A percentile compares a stretch with the other conserved stretches of the same genome.
Conservation (phyloP, 1,140 invertebrate genomes). For the Dendroctonus valens region DNA sequence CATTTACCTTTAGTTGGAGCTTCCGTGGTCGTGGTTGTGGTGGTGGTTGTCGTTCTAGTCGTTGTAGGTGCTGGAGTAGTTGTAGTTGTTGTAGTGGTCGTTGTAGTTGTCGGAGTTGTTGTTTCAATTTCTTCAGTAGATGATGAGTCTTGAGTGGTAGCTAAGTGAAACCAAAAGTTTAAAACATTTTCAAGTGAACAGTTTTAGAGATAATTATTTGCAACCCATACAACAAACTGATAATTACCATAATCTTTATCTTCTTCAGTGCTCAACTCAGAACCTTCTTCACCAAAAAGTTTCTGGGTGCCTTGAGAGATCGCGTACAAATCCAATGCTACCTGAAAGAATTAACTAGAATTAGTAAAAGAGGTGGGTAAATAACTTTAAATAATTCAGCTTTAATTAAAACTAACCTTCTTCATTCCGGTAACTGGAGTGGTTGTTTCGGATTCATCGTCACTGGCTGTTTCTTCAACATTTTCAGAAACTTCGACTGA, state of each 20-base stretch:
- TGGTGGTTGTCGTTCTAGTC: conserved; percentile 53
- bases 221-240: conserved; percentile 24
- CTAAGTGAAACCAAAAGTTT: conserved; percentile 23
- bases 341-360: conserved; percentile 50
- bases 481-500: conserved; percentile 12
- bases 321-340: conserved; percentile 75
- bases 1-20: conserved; percentile 39
- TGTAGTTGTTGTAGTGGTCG: conserved; percentile 56
- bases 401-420: conserved; percentile 13
- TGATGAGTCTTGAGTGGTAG: conserved; percentile 47
- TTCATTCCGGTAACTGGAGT: conserved; percentile 14
- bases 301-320: conserved; percentile 73
- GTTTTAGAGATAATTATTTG: too few species aligned
- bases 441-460: conserved; percentile 32
- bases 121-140: conserved; percentile 48
- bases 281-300: conserved; percentile 58
- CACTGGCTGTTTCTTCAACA: conserved; percentile 23
- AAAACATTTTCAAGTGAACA: too few species aligned
- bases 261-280: conserved; percentile 30
- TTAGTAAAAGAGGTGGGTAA: background rate
- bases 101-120: conserved; percentile 58
- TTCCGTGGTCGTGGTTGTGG: conserved; percentile 42
- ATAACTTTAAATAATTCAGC: background rate
- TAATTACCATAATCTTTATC: conserved; percentile 30
- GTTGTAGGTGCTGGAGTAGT: conserved; percentile 55